Evolutionary conservation across 1,140 invertebrate species (phyloP), one percentile per base, ranked within the genome.

Genomic region (Chrysomallon squamiferum): DNA sequence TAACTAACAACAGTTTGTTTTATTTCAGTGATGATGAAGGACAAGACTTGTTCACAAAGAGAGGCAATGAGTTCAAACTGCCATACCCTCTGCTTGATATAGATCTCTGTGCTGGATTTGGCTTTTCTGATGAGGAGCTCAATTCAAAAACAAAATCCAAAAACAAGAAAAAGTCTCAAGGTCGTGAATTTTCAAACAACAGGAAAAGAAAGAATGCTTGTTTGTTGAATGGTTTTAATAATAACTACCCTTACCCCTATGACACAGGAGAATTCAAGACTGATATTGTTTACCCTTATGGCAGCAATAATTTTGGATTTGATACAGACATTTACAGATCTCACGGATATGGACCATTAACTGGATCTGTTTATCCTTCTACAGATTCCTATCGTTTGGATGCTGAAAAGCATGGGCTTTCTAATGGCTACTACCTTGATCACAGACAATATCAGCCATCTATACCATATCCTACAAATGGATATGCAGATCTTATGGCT

Each of bases 41-140:
- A 15, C 90, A 95, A 61, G 96, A 99, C 87, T 86, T 98, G 35
- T 89, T 97, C 9, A 95, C 95, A 7, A 98, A 98, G 85, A 90
- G 97, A 62, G 98, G 96, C 0, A 98, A 97, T 93, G 96, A 98
- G 84, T 98, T 98, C 82, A 99, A 99, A 89, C 95, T 98, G 22
- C 97, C 95, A 77, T 98, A 98, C 84, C 87, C 93, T 77, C 84
- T 95, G n/a, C 89, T 93, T 1, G 88, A 86, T 67, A 75, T 82
- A 9, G 84, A 85, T 68, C 78, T 78, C 66, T 84, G 74, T 66
- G 79, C 75, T 58, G 81, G 74, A 56, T 79, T 80, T 66, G 79
- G 79, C 27, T 79, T 77, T 62, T 74, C 78, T 1, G 77, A 74
- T 56, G 79, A 83, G 27, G 81, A 82, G 38, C 64, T 77, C 38